Conservation (phyloP, 1,140 invertebrate genomes). For the Bombus difficillimus region DNA sequence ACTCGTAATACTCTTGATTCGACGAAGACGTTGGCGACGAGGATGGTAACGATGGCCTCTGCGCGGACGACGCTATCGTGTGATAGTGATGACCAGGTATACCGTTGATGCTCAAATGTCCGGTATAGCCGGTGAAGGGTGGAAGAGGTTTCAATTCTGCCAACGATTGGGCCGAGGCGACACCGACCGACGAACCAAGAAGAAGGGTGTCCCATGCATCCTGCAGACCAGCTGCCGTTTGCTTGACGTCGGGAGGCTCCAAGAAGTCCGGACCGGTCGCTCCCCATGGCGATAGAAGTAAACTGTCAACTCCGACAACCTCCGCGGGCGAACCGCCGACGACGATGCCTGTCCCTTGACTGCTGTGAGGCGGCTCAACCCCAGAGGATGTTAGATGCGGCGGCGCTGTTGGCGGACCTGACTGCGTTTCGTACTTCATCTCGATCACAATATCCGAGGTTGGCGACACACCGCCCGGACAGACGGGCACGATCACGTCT, state of each 20-base stretch:
- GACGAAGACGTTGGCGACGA: conserved; percentile 79
- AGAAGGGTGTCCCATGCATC: conserved; percentile 82
- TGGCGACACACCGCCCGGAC: conserved; percentile 52
- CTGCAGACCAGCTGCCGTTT: conserved; percentile 78
- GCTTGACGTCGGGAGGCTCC: conserved; percentile 77
- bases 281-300: conserved; percentile 84
- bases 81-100: conserved; percentile 94
- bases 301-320: conserved; percentile 82
- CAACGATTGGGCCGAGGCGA: conserved; percentile 80
- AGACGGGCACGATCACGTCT: conserved; percentile 36
- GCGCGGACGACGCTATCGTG: conserved; percentile 86
- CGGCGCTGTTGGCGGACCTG: conserved; percentile 72
- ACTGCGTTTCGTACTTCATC: conserved; percentile 81
- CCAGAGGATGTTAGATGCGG: conserved; percentile 76
- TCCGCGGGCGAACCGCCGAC: conserved; percentile 76
- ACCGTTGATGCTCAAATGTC: conserved; percentile 91
- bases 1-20: conserved; percentile 80
- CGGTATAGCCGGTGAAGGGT: conserved; percentile 92
- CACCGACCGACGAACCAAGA: conserved; percentile 78
- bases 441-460: conserved; percentile 70
- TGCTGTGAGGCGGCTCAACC: conserved; percentile 79
- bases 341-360: conserved; percentile 75
- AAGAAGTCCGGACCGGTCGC: conserved; percentile 82
- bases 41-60: conserved; percentile 75
- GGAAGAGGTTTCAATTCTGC: conserved; percentile 94